Percentiles rank a stretch among this genome's conserved stretches.
These are phyloP conservation scores for Cryptus viduatorius DNA, from an alignment of 2,888 invertebrate genomes.

Conservation along the genomic window DNA sequence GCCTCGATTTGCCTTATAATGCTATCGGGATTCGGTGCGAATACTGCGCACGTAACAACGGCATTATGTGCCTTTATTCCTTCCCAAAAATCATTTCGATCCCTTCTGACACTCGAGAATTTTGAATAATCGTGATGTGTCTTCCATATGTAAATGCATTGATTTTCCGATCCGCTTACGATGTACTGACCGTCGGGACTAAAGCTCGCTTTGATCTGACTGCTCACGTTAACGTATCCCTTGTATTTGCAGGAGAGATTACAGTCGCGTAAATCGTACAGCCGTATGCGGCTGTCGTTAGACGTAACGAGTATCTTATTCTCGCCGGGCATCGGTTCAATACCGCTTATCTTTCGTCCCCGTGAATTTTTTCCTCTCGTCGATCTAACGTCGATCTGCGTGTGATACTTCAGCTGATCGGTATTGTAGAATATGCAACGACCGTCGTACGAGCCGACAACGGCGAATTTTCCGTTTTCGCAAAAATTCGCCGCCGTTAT, in stretches of 20 bases:
- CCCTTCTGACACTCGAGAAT: slow-evolving; percentile 95
- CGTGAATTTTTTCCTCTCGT: slow-evolving; percentile 98
- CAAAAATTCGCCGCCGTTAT: slow-evolving; percentile 99
- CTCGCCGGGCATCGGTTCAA: slow-evolving; percentile 98
- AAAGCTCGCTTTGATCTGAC: slow-evolving; percentile 98
- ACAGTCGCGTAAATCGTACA: slow-evolving; percentile 97
- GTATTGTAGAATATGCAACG: slow-evolving; percentile 99
- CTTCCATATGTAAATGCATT: slow-evolving; percentile 99
- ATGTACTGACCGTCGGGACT: slow-evolving; percentile 99
- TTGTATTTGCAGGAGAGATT: slow-evolving; percentile 98
- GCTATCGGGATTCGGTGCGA: slow-evolving; percentile 98
- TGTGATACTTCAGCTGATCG: slow-evolving; percentile 99
- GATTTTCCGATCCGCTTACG: slow-evolving; percentile 98
- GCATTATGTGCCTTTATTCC: slow-evolving; percentile 98
- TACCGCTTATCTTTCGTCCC: slow-evolving; percentile 98
- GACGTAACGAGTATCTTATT: slow-evolving; percentile 98
- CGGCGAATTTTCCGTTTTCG: slow-evolving; percentile 98
- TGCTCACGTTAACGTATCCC: slow-evolving; percentile 96
- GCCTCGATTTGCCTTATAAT: slow-evolving; percentile 91
- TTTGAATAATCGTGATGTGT: slow-evolving; percentile 98
- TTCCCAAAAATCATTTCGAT: slow-evolving; percentile 99
- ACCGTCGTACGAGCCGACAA: slow-evolving; percentile 99
- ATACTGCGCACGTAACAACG: slow-evolving; percentile 98
- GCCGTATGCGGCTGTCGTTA: slow-evolving; percentile 97
- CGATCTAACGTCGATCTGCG: slow-evolving; percentile 98